phyloP scores from a whole-genome alignment of 1,140 invertebrate species.

The Cotesia glomerata region DNA sequence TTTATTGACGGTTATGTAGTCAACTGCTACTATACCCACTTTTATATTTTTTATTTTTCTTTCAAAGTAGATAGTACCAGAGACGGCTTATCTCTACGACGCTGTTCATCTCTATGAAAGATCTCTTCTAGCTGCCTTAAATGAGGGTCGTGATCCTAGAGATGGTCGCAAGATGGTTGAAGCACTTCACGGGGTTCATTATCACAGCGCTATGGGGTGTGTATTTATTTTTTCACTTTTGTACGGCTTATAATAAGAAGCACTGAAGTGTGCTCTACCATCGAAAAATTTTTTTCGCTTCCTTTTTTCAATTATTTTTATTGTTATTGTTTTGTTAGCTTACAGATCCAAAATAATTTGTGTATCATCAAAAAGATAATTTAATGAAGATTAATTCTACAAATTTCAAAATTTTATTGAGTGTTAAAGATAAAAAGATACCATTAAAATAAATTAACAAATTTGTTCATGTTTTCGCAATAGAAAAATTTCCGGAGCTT shows the following conservation, averaged over 20 bases:
- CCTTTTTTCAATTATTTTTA: no score
- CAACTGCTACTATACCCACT: neutral
- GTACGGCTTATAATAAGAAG: neutral
- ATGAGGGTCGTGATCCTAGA: conserved; percentile 69
- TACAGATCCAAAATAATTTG: no score
- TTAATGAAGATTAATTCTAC: no score
- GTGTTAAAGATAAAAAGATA: no score
- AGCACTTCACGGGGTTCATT: conserved; percentile 75
- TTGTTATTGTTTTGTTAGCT: no score
- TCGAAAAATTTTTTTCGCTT: neutral
- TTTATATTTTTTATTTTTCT: conserved; percentile 37
- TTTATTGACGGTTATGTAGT: neutral
- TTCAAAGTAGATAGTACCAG: conserved; percentile 76
- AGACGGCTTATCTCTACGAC: conserved; percentile 91
- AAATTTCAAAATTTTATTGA: no score
- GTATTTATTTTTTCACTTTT: conserved; percentile 37
- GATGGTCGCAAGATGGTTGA: conserved; percentile 77
- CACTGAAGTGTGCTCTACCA: neutral
- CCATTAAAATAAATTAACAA: no score
- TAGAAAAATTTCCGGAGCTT: no score
- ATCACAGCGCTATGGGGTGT: conserved; percentile 86
- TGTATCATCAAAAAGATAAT: no score
- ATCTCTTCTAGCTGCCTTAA: conserved; percentile 73
- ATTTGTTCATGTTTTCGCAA: no score
- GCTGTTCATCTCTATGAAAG: conserved; percentile 84